Base-by-base conservation (phyloP, 1,140 invertebrate genomes). In the Zaprionus capensis region DNA sequence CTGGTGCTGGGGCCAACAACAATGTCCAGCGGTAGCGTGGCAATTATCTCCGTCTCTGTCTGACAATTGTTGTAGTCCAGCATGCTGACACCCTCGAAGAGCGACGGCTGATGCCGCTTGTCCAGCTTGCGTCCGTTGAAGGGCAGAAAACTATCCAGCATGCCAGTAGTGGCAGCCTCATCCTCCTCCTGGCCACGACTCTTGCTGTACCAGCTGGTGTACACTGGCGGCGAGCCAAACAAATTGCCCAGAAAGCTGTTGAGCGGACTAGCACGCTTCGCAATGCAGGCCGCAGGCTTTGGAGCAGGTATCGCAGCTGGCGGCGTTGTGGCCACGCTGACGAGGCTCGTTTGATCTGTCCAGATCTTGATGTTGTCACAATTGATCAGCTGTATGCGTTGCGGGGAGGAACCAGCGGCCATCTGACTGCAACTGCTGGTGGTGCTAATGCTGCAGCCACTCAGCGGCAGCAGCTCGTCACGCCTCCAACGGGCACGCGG, bases 41-140 rank as follows among this genome's bases (percentile, higher is more conserved):
- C 85, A 93, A 14, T n/a, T 1, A 64, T 9, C 7, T 64, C 65
- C 1, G 81, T 34, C 51, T 73, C 81, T 12, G 31, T 5, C 38
- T 62, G 65, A 11, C 55, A 31, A 15, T 57, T 46, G 24, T 28
- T 68, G 38, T 79, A 76, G 44, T 92, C 91, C 15, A 92, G 78
- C 76, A 92, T 88, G 53, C 83, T 92, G 11, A 91, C 79, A 5
- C 95, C 95, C 82, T 96, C 95, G 80, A 96, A 95, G 57, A 96
- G 95, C 53, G 94, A 94, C 63, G 95, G 95, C n/a, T 93, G 94
- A 6, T 93, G 93, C 6, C 91, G 76, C 20, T 93, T 93, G 72
- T 93, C 92, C n/a, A 94, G 92, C 55, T 95, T 95, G 61, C 94
- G 93, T 2, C 94, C 94, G 53, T 94, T 93, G 24, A 93, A 76